Evolutionary conservation across 2,888 invertebrate species (phyloP).

Genomic region (Platycheirus rosarum): DNA sequence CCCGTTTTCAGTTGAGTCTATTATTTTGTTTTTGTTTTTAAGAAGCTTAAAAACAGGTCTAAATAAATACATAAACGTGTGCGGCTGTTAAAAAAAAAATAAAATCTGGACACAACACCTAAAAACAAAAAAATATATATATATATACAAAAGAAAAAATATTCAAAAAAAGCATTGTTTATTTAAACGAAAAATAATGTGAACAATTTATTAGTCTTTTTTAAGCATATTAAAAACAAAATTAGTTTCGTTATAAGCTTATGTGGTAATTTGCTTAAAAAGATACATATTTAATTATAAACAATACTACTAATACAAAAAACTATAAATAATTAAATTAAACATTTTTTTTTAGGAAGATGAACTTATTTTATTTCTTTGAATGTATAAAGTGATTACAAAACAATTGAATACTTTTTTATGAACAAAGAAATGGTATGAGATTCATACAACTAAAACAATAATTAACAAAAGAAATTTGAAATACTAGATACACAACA

Average conservation of each 20-base stretch:
- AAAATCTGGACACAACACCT: background rate
- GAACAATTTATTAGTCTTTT: constrained; percentile 44
- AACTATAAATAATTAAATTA: constrained; percentile 39
- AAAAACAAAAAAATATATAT: background rate
- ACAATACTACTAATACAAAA: too few relatives aligned
- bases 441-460: constrained; percentile 40
- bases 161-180: constrained; percentile 22
- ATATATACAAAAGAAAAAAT: background rate
- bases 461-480: background rate
- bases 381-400: constrained; percentile 26
- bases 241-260: constrained; percentile 33
- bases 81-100: constrained; percentile 2
- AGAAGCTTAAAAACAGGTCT: background rate
- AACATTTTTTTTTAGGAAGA: background rate
- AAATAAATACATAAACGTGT: constrained; percentile 22
- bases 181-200: constrained; percentile 53
- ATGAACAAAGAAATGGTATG: constrained; percentile 30
- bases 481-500: background rate
- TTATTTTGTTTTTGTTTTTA: constrained; percentile 26
- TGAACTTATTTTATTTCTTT: constrained; percentile 7
- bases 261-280: constrained; percentile 38
- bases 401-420: constrained; percentile 10
- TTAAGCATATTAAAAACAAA: constrained; percentile 39
- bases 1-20: constrained; percentile 25
- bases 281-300: too few relatives aligned